Conservation (phyloP, 2,888 invertebrate species). For the Cheilosia grossa region DNA sequence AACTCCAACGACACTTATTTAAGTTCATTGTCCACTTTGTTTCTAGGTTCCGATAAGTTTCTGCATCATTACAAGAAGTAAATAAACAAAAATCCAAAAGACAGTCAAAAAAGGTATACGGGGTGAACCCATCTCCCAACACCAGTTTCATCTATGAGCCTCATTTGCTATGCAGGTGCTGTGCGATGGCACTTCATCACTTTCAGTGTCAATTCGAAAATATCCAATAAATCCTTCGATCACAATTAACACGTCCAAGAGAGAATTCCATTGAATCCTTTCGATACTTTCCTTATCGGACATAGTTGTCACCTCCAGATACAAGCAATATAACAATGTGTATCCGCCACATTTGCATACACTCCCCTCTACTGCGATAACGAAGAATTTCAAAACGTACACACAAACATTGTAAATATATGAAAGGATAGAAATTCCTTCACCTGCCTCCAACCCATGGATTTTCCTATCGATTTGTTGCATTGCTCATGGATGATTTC, state of each 20-base stretch:
- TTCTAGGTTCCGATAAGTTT: no score
- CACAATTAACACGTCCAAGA: conserved; percentile 12
- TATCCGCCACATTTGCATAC: conserved; percentile 51
- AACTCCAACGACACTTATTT: no score
- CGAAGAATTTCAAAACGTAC: not conserved
- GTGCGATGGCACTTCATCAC: conserved; percentile 8
- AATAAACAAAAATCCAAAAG: no score
- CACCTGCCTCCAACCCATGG: not conserved
- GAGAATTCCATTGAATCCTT: not conserved
- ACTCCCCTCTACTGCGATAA: not conserved
- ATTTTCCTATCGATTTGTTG: conserved; percentile 56
- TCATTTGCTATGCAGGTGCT: not conserved
- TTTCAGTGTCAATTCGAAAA: not conserved
- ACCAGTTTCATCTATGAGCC: not conserved
- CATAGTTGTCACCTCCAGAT: conserved; percentile 52
- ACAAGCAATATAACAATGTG: conserved; percentile 41
- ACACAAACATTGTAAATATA: conserved; percentile 9
- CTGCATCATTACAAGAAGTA: no score
- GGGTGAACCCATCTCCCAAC: no score
- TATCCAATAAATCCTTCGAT: conserved; percentile 30
- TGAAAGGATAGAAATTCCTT: conserved; percentile 4
- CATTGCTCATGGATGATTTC: conserved; percentile 49
- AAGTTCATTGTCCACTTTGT: no score
- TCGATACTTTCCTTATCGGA: conserved; percentile 54
- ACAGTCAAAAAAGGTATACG: no score